Base-by-base conservation (phyloP, 37 sponge, comb jelly and placozoan species). In the Chondrosia reniformis region DNA sequence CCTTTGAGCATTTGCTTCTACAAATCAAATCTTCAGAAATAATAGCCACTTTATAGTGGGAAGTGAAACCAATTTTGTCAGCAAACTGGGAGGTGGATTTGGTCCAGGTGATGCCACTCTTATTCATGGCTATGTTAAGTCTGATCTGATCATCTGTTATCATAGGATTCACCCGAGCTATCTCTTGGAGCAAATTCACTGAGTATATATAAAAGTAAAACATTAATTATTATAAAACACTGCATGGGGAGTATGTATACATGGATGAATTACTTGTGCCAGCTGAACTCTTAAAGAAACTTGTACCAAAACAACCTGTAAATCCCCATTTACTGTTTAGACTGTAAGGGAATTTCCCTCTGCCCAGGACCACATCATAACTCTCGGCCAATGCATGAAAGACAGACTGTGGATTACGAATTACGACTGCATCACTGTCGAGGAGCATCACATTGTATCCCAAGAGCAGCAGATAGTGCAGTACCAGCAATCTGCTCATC, bases 301-400 rank as follows among this genome's bases (percentile, higher is more conserved):
- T 21, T 40, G 72, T 40, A 36, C 72, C 72, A 31, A 69, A 34
- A 38, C 72, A 69, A 69, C 24, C 41, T 13, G 72, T 69, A 40
- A 34, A 69, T 2, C 72, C 72, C 72, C 72, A 69, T 1, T 0
- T 0, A 17, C 12, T 34, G 7, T 34, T 34, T 4, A 40, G 41
- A 39, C 4, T 44, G 15, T 36, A 39, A 69, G 72, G 72, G 72
- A 34, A 69, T 39, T 9, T 69, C 72, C 72, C 72, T 39, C 4
- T 37, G 39, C 72, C 72, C 39, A 69, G 42, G 39, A 69, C 42
- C 44, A 25, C 72, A 69, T 69, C 72, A n/a, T n/a, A n/a, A n/a
- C n/a, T n/a, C 1, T 69, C 43, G 38, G 43, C 32, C 24, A 69
- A 17, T 17, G 4, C 44, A 6, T 30, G 39, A 34, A 39, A 12